Percentiles rank a stretch among this genome's conserved stretches.
phyloP scores from a whole-genome alignment of 2,797 vertebrate genomes.

The Adrianichthys oophorus region DNA sequence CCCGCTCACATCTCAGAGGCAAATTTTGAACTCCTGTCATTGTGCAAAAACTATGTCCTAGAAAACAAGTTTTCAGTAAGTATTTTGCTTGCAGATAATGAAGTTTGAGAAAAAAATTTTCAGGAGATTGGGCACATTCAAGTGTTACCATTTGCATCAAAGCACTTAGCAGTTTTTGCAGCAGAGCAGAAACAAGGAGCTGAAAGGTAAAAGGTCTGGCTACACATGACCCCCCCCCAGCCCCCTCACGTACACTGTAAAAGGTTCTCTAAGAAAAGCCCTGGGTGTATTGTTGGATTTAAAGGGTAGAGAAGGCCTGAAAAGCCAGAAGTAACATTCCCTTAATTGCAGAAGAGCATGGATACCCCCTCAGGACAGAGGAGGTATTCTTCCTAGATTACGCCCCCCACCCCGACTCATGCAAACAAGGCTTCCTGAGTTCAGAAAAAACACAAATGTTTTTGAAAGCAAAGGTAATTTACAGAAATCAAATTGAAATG shows the following conservation, averaged over 20 bases:
- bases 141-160: too few relatives aligned
- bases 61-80: too few relatives aligned
- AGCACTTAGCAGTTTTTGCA: too few relatives aligned
- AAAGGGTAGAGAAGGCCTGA: conserved; percentile 43
- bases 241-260: conserved; percentile 41
- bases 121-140: too few relatives aligned
- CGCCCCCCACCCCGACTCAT: not conserved
- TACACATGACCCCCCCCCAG: conserved; percentile 43
- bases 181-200: too few relatives aligned
- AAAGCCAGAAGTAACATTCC: conserved; percentile 45
- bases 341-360: conserved; percentile 25
- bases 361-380: conserved; percentile 45
- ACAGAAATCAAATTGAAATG: too few relatives aligned
- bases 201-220: conserved; percentile 20
- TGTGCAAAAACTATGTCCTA: too few relatives aligned
- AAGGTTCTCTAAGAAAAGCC: conserved; percentile 46
- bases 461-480: too few relatives aligned
- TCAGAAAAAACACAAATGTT: conserved; percentile 8
- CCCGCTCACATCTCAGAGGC: too few relatives aligned
- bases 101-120: too few relatives aligned
- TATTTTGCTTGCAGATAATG: too few relatives aligned
- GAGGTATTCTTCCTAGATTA: conserved; percentile 31
- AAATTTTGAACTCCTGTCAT: too few relatives aligned
- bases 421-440: conserved; percentile 5
- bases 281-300: conserved; percentile 43